Conservation (phyloP, 1,140 invertebrate species). For the Rhizoglyphus robini region DNA sequence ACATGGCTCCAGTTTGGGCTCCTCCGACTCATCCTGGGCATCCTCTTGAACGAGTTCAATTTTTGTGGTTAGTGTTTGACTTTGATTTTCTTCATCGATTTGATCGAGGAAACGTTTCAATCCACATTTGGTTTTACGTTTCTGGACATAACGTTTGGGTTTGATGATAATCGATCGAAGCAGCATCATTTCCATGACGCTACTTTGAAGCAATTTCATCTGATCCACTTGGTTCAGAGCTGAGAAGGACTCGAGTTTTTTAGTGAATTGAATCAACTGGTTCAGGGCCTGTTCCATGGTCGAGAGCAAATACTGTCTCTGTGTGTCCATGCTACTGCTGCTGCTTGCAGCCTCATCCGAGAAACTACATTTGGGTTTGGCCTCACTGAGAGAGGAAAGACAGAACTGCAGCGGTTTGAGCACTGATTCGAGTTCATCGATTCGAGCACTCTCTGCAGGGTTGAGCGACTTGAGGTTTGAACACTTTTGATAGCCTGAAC, state of each 20-base stretch:
- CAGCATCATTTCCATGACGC: constrained; percentile 2
- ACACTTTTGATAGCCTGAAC: too few species aligned
- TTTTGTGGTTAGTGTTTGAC: too few species aligned
- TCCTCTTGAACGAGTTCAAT: background rate
- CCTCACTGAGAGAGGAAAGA: background rate
- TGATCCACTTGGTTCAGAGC: background rate
- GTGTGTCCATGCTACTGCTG: background rate
- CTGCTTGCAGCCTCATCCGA: background rate
- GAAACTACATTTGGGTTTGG: background rate
- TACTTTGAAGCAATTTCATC: background rate
- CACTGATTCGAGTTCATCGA: background rate
- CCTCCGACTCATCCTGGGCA: background rate
- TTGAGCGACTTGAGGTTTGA: background rate
- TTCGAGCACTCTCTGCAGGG: background rate
- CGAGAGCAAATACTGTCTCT: background rate
- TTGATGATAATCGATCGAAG: background rate
- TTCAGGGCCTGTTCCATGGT: background rate
- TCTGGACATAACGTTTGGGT: too few species aligned
- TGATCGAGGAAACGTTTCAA: too few species aligned
- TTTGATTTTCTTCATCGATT: background rate
- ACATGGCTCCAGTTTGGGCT: background rate
- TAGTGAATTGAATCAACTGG: background rate
- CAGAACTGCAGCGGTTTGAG: background rate
- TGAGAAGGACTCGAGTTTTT: background rate
- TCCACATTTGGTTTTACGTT: too few species aligned